Conservation (phyloP, 2,113 vertebrate species). For the Hassar affinis region DNA sequence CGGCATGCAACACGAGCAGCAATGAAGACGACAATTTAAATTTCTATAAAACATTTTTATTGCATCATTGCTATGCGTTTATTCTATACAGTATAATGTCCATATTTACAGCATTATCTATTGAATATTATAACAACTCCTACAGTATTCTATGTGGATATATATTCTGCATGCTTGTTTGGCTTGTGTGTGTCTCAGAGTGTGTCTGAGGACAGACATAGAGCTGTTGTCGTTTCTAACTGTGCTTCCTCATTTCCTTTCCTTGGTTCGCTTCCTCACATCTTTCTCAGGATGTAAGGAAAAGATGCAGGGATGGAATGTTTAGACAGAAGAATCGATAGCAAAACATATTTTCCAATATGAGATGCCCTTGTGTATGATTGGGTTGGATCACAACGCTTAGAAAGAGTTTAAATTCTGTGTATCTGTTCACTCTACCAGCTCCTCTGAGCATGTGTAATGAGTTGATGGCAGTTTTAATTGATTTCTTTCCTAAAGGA, state of each 20-base stretch:
- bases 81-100: conserved; percentile 90
- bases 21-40: not conserved
- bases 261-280: not conserved
- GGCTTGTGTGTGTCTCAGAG: conserved; percentile 64
- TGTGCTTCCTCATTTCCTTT: conserved; percentile 52
- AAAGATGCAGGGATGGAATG: not conserved
- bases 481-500: not conserved
- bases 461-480: not conserved
- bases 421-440: not conserved
- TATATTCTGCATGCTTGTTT: conserved; percentile 65
- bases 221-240: not conserved
- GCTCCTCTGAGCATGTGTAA: not conserved
- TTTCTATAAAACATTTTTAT: conserved; percentile 81
- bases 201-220: conserved; percentile 59
- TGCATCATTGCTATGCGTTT: conserved; percentile 88
- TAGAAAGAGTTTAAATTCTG: too few species aligned
- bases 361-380: conserved; percentile 1
- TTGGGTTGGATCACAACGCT: not conserved
- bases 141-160: conserved; percentile 71
- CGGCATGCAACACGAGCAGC: not conserved
- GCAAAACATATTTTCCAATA: not conserved
- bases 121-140: conserved; percentile 74
- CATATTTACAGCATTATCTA: conserved; percentile 89
- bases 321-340: not conserved
- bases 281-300: not conserved